Base-by-base conservation (phyloP, 2,113 vertebrate species). In the Oryzias javanicus region DNA sequence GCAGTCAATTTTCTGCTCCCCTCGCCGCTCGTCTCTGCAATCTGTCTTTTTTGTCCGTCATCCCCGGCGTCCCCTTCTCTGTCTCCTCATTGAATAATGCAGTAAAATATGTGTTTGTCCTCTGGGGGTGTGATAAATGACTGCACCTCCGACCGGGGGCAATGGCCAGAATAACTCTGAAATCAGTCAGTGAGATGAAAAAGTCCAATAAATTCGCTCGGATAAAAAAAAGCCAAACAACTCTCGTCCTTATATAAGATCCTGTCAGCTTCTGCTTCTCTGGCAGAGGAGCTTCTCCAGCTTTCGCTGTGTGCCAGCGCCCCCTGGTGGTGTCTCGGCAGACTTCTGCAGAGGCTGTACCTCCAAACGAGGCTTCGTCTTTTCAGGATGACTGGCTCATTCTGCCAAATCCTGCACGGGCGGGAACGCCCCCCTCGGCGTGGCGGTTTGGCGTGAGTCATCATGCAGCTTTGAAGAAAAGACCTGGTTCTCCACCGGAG, bases 321-420 rank as follows among this genome's bases (percentile, higher is more conserved):
- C 88, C 70, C 84, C 89, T 62, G 66, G 88, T 88, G 88, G 84
- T 10, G 0, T 0, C 19, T 4, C 13, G 3, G 4, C 4, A 64
- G 72, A 84, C 58, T 81, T 62, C 70, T 55, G 17, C 48, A 61
- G 49, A 49, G 80, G 14, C 15, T 8, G 40, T 49, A 49, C 60
- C 44, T 60, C n/a, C n/a, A n/a, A n/a, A n/a, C n/a, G n/a, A n/a
- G n/a, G n/a, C n/a, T n/a, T n/a, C n/a, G n/a, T n/a, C n/a, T n/a
- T n/a, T n/a, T n/a, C n/a, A 22, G 67, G 73, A 80, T 59, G 82
- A 86, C 55, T 82, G 71, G 84, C 83, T 89, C 88, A 88, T 67
- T 59, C 63, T 69, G 72, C 81, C 82, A 82, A 86, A 88, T 80
- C 80, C 73, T 74, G 58, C 78, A n/a, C n/a, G n/a, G n/a, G n/a